phyloP scores from a whole-genome alignment of 2,888 invertebrate species.

The Calameuta pallipes region DNA sequence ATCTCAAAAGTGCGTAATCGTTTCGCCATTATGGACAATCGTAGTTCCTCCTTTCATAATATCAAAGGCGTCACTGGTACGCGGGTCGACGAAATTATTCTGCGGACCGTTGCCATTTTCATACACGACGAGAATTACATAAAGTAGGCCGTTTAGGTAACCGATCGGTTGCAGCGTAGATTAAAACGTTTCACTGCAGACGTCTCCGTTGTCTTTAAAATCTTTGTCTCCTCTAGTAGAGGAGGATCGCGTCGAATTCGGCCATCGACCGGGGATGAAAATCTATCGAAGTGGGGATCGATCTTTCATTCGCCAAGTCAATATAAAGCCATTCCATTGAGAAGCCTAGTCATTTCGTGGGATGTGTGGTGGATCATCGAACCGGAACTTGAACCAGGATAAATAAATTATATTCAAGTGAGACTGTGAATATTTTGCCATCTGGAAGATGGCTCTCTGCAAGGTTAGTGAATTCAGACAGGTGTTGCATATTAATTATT shows the following conservation, averaged over 20 bases:
- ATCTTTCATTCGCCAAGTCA: constrained; percentile 41
- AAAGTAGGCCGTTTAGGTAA: constrained; percentile 24
- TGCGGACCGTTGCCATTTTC: background rate
- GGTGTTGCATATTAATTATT: background rate
- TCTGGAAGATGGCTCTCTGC: constrained; percentile 33
- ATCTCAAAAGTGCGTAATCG: background rate
- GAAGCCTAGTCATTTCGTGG: constrained; percentile 52
- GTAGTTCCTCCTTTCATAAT: background rate
- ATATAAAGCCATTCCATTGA: constrained; percentile 56
- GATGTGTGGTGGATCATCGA: constrained; percentile 47
- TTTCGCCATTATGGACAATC: background rate
- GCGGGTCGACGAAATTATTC: background rate
- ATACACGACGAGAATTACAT: constrained; percentile 2
- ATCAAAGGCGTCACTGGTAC: background rate
- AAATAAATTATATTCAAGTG: constrained; percentile 7
- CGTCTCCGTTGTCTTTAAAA: background rate
- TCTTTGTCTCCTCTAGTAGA: background rate
- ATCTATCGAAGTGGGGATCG: constrained; percentile 9
- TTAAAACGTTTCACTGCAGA: constrained; percentile 22
- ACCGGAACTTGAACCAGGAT: constrained; percentile 31
- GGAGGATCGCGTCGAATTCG: background rate
- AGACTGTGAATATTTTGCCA: background rate
- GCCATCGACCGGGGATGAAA: background rate
- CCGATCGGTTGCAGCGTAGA: constrained; percentile 37
- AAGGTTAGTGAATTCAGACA: constrained; percentile 29